Percentiles rank a stretch among this genome's conserved stretches.
These are phyloP conservation scores for Oscheius onirici DNA, from an alignment of 2,888 invertebrate genomes.

Conservation along the genomic window DNA sequence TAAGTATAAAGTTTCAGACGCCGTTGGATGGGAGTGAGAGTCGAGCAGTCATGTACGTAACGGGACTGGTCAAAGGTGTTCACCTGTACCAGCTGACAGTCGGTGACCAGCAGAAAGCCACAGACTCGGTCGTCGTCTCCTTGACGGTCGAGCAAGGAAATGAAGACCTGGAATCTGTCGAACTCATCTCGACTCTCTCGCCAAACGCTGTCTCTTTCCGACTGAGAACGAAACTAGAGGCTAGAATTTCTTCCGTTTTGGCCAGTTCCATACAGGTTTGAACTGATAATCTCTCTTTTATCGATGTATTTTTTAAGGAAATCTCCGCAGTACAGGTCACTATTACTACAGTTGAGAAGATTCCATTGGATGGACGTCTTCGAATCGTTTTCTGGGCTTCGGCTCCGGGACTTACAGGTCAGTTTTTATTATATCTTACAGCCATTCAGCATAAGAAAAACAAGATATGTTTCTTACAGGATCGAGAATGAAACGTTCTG, in stretches of 20 bases:
- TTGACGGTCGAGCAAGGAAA: slow-evolving; percentile 35
- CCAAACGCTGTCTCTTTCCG: slow-evolving; percentile 32
- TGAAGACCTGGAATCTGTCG: slow-evolving; percentile 46
- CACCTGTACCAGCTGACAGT: slow-evolving; percentile 43
- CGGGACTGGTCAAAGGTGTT: slow-evolving; percentile 39
- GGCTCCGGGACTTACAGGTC: not conserved
- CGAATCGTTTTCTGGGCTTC: slow-evolving; percentile 18
- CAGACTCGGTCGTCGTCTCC: slow-evolving; percentile 32
- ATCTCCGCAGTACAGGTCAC: slow-evolving; percentile 8
- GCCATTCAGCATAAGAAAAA: too few relatives aligned
- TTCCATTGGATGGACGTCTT: slow-evolving; percentile 25
- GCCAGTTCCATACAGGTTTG: slow-evolving; percentile 32
- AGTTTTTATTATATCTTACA: too few relatives aligned
- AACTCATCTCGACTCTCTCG: slow-evolving; percentile 30
- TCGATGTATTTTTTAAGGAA: not conserved
- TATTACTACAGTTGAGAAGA: slow-evolving; percentile 11
- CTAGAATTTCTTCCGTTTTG: slow-evolving; percentile 37
- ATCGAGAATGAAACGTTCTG: not conserved
- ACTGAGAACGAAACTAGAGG: slow-evolving; percentile 36
- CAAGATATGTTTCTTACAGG: not conserved
- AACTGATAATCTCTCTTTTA: not conserved
- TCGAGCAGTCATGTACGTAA: slow-evolving; percentile 34
- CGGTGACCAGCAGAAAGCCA: slow-evolving; percentile 35
- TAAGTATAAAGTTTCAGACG: too few relatives aligned
- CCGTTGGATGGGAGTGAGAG: slow-evolving; percentile 31